Percentiles rank a stretch among this genome's conserved stretches.
Evolutionary conservation across 2,797 vertebrate species (phyloP).

Genomic region (Argya squamiceps): DNA sequence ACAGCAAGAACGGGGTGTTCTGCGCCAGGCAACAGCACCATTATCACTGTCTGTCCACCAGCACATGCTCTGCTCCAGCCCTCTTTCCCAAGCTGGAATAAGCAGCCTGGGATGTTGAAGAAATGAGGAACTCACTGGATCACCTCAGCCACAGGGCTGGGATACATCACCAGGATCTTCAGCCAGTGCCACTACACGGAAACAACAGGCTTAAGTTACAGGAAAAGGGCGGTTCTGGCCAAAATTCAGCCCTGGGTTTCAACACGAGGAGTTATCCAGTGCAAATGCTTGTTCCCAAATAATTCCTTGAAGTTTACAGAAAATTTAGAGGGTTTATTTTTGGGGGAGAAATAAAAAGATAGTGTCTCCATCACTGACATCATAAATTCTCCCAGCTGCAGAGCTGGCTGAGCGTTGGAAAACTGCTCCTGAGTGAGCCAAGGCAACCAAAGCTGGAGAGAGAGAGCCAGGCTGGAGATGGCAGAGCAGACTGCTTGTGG

Average conservation of each 20-base stretch:
- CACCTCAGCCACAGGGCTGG: not conserved
- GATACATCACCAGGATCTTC: not conserved
- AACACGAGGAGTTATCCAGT: not conserved
- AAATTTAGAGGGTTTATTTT: not conserved
- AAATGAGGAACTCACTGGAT: not conserved
- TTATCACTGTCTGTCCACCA: not conserved
- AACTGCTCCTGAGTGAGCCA: not conserved
- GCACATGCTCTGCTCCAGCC: not conserved
- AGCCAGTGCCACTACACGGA: not conserved
- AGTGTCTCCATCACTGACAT: not conserved
- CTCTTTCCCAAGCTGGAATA: not conserved
- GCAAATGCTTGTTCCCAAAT: not conserved
- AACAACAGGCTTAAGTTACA: not conserved
- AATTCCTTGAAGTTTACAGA: not conserved
- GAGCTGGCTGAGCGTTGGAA: not conserved
- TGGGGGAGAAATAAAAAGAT: not conserved
- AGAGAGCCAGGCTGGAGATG: not conserved
- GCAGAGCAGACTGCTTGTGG: not conserved
- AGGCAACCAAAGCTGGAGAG: not conserved
- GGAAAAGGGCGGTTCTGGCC: not conserved
- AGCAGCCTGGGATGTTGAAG: not conserved
- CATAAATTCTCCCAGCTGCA: not conserved
- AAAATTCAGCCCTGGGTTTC: constrained; percentile 3
- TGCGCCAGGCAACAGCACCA: not conserved
- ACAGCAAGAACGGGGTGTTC: not conserved